Evolutionary conservation across 2,888 invertebrate genomes (phyloP).

Genomic region (Netelia fuscicornis): DNA sequence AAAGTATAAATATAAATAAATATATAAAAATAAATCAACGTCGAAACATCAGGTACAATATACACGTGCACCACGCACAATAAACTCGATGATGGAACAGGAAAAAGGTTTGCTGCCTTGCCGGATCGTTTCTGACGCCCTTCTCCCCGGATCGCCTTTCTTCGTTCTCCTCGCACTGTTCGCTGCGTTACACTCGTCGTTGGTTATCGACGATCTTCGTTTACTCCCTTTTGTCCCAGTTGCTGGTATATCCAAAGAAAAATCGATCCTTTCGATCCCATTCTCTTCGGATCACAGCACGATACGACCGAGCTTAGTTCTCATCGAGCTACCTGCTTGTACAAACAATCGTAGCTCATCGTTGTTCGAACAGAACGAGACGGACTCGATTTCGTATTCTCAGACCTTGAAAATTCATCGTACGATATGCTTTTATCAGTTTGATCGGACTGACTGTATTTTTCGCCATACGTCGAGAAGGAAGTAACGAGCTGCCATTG

Average conservation of each 20-base stretch:
- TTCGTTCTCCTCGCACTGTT: not conserved
- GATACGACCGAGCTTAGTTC: too few relatives aligned
- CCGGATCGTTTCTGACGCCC: conserved; percentile 40
- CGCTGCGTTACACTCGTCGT: not conserved
- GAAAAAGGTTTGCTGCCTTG: conserved; percentile 56
- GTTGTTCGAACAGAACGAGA: too few relatives aligned
- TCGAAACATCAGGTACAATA: not conserved
- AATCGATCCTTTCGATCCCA: too few relatives aligned
- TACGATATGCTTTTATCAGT: too few relatives aligned
- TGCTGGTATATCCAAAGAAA: not conserved
- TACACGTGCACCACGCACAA: not conserved
- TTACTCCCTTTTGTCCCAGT: conserved; percentile 7
- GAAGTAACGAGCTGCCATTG: too few relatives aligned
- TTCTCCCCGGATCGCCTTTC: conserved; percentile 12
- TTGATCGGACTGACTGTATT: too few relatives aligned
- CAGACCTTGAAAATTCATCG: too few relatives aligned
- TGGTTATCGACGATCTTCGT: not conserved
- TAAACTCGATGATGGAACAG: conserved; percentile 37
- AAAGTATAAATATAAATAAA: not conserved
- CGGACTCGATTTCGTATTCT: too few relatives aligned
- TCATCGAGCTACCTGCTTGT: too few relatives aligned
- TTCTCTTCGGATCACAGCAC: too few relatives aligned
- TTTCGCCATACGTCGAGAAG: too few relatives aligned
- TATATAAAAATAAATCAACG: conserved; percentile 6
- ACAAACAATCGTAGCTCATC: too few relatives aligned